Base-by-base conservation (phyloP, 2,113 vertebrate genomes). In the Archilochus colubris region DNA sequence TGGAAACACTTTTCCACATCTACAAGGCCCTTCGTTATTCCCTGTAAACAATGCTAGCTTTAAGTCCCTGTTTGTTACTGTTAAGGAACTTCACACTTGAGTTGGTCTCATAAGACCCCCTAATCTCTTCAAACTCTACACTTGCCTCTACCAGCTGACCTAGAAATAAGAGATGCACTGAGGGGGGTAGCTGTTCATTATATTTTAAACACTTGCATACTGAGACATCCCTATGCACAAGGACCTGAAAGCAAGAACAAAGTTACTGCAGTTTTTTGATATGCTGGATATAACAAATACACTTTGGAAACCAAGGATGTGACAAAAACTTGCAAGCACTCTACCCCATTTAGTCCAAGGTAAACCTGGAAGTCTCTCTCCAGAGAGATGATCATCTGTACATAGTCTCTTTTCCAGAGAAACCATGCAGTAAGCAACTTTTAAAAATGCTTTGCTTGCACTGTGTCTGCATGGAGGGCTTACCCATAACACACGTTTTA, bases 361-460 rank as follows among this genome's bases (percentile, higher is more conserved):
- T 58, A 92, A 87, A 93, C 84, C 63, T 87, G 61, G 38, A 94
- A 94, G 75, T 46, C 12, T 58, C 36, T 79, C 69, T 69, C 25
- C 66, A 79, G 62, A 82, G 74, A 85, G 54, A 88, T 0, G 0
- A 46, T 38, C 6, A 4, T 43, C 89, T 57, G 33, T 50, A 27
- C 2, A 19, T 33, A 82, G 30, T 9, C 67, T 85, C 82, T 80
- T 76, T 54, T 54, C 44, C 75, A 88, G 67, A 86, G 88, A 95
- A 93, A 86, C 27, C 43, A 74, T 7, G 10, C 31, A 77, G 88
- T 90, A 95, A 94, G 94, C 94, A 95, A 74, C 86, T 95, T 6
- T 55, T 53, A 87, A 92, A 96, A 92, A 95, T 24, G 91, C 95
- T 95, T 90, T 88, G 86, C 80, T 95, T 91, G 89, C 90, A 90